Conservation (phyloP, 2,888 invertebrate species). For the Beris morrisii region DNA sequence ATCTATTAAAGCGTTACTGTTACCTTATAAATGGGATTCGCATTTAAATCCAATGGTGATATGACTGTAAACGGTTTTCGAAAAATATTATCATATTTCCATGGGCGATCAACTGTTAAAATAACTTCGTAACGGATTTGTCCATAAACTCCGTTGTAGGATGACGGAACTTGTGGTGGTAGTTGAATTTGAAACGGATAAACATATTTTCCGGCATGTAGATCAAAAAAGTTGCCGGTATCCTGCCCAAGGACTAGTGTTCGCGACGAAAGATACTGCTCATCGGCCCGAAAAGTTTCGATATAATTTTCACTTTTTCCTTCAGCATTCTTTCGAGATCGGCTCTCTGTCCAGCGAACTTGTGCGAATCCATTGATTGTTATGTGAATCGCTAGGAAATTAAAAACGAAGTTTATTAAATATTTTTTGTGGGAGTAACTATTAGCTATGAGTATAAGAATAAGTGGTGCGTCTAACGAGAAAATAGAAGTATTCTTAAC, state of each 20-base stretch:
- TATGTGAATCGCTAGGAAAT: slow-evolving; percentile 49
- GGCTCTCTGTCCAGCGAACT: slow-evolving; percentile 52
- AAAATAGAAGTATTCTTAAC: too few relatives aligned
- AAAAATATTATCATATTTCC: slow-evolving; percentile 83
- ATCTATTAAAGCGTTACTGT: too few relatives aligned
- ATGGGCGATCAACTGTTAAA: slow-evolving; percentile 77
- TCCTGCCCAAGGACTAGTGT: slow-evolving; percentile 52
- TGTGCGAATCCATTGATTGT: slow-evolving; percentile 52
- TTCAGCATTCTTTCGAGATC: slow-evolving; percentile 40
- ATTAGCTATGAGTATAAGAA: too few relatives aligned
- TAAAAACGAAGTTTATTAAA: not conserved
- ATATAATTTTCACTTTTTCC: slow-evolving; percentile 48
- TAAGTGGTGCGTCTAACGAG: too few relatives aligned
- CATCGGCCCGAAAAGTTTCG: slow-evolving; percentile 50
- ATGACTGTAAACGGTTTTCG: slow-evolving; percentile 76
- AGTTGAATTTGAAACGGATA: slow-evolving; percentile 75
- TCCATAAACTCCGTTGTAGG: slow-evolving; percentile 74
- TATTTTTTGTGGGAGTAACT: too few relatives aligned
- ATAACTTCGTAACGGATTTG: slow-evolving; percentile 77
- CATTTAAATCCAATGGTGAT: slow-evolving; percentile 75
- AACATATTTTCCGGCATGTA: slow-evolving; percentile 67
- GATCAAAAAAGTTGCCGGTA: slow-evolving; percentile 66
- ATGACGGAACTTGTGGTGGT: slow-evolving; percentile 68
- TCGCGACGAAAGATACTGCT: slow-evolving; percentile 50
- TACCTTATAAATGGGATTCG: slow-evolving; percentile 50